Conservation (phyloP, 53 echinoderm and acorn worm genomes). For the Glandiceps talaboti region DNA sequence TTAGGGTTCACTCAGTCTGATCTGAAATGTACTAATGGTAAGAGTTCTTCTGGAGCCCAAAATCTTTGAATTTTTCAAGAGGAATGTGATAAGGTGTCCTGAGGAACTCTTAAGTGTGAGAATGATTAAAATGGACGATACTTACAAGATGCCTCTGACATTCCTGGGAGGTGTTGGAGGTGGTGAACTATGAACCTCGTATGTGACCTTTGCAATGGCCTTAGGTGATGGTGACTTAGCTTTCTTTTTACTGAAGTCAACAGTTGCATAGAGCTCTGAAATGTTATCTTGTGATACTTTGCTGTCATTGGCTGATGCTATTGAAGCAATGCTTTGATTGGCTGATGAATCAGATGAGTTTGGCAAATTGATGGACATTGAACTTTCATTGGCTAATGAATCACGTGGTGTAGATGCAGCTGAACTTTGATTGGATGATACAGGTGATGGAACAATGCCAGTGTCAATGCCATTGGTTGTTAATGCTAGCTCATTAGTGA, state of each 20-base stretch:
- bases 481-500: not conserved
- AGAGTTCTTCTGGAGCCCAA: too few relatives aligned
- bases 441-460: not conserved
- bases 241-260: not conserved
- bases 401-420: not conserved
- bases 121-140: conserved; percentile 16
- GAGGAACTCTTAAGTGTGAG: too few relatives aligned
- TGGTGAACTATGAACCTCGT: not conserved
- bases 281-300: not conserved
- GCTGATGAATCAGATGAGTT: not conserved
- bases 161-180: conserved; percentile 55
- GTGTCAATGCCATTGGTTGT: not conserved
- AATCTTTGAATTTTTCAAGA: too few relatives aligned
- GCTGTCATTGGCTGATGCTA: not conserved
- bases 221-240: not conserved
- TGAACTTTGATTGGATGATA: not conserved
- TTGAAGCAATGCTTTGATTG: not conserved
- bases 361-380: not conserved
- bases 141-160: conserved; percentile 77
- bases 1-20: too few relatives aligned
- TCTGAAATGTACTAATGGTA: too few relatives aligned
- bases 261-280: not conserved
- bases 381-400: not conserved
- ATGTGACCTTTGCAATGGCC: not conserved
- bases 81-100: too few relatives aligned